Percentiles rank a stretch among this genome's conserved stretches.
Evolutionary conservation across 2,888 invertebrate genomes (phyloP).

Genomic region (Anthrax anthrax): DNA sequence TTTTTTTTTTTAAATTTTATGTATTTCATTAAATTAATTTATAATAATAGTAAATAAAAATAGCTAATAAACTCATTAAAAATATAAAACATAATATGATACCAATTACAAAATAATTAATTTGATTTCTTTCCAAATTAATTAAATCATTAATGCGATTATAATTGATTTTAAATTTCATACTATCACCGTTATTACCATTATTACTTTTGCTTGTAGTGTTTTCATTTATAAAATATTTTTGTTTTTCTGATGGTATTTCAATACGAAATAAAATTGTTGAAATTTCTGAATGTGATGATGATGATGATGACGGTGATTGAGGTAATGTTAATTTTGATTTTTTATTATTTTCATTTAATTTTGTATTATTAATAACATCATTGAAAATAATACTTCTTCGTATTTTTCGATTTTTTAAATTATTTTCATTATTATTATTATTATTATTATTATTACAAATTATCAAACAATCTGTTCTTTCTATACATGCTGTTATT

Average conservation of each 20-base stretch:
- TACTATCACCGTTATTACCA: no score
- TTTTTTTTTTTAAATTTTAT: no score
- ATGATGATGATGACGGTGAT: no score
- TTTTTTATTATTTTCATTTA: neutral
- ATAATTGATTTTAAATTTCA: no score
- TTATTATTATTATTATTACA: conserved; percentile 19
- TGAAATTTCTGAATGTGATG: conserved; percentile 22
- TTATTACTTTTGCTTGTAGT: no score
- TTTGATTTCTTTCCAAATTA: no score
- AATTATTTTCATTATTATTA: no score
- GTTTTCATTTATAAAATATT: no score
- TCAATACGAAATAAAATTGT: conserved; percentile 26
- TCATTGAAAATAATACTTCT: conserved; percentile 19
- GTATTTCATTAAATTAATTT: no score
- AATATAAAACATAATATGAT: neutral
- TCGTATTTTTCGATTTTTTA: conserved; percentile 6
- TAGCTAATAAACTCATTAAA: neutral
- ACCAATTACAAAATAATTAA: neutral
- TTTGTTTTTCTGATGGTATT: conserved; percentile 9
- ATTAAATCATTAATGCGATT: no score
- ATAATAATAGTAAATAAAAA: neutral
- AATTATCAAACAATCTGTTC: conserved; percentile 36
- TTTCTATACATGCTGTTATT: conserved; percentile 40
- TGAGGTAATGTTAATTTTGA: no score
- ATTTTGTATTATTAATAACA: neutral